Conservation (phyloP, 2,113 vertebrate species). For the Toxotes jaculatrix region DNA sequence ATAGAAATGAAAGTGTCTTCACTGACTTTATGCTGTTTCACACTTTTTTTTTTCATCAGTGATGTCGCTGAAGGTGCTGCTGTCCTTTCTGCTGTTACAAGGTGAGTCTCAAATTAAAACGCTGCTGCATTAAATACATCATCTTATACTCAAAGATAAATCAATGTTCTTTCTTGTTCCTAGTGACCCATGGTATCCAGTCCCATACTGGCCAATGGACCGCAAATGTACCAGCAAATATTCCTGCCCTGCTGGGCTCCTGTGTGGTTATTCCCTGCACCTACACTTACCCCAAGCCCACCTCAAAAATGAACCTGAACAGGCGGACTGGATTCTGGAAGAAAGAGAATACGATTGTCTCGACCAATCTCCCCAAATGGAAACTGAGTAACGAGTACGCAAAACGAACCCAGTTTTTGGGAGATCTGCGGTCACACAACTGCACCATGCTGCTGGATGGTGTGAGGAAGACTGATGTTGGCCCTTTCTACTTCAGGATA, state of each 20-base stretch:
- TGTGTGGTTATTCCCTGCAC: constrained; percentile 43
- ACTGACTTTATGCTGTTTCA: too few relatives aligned
- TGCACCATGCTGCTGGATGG: constrained; percentile 35
- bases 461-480: not conserved
- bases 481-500: constrained; percentile 43
- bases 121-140: not conserved
- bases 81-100: constrained; percentile 26
- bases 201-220: not conserved
- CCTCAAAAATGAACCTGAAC: not conserved
- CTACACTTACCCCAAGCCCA: not conserved
- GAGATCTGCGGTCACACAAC: fast-evolving
- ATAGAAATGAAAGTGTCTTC: too few relatives aligned
- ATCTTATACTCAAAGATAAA: not conserved
- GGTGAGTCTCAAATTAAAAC: constrained; percentile 26
- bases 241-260: constrained; percentile 8
- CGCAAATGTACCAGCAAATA: not conserved
- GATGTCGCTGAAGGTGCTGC: constrained; percentile 6
- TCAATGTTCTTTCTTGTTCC: not conserved
- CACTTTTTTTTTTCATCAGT: too few relatives aligned
- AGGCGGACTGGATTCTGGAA: constrained; percentile 17
- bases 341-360: not conserved
- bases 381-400: not conserved
- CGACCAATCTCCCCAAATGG: not conserved
- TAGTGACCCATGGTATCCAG: constrained; percentile 14
- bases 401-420: not conserved